phyloP scores from a whole-genome alignment of 1,140 invertebrate genomes.

The Drosophila grimshawi region DNA sequence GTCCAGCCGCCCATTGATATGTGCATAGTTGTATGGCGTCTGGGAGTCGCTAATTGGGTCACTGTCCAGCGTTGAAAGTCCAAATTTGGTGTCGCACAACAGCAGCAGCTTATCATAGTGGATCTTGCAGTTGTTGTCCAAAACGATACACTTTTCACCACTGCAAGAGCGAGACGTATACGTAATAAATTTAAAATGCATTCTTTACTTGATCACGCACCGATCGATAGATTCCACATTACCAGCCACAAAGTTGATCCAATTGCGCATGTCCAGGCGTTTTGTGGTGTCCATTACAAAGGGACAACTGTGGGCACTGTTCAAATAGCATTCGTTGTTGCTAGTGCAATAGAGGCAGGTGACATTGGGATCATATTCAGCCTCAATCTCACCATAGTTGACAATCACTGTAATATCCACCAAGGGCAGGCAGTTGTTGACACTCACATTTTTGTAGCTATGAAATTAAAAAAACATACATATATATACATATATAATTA shows the following conservation, averaged over 20 bases:
- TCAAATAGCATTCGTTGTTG: conserved; percentile 37
- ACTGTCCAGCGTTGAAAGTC: conserved; percentile 1
- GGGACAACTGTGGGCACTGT: conserved; percentile 30
- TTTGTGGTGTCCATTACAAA: conserved; percentile 54
- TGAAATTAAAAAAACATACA: background rate
- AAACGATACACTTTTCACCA: conserved; percentile 3
- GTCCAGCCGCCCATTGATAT: conserved; percentile 53
- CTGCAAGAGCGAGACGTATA: conserved; percentile 20
- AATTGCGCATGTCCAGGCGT: conserved; percentile 63
- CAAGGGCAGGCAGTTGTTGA: conserved; percentile 55
- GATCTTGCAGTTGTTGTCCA: conserved; percentile 47
- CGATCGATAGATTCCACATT: conserved; percentile 43
- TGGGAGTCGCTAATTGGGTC: background rate
- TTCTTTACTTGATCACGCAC: conserved; percentile 13
- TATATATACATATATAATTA: background rate
- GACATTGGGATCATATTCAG: conserved; percentile 51
- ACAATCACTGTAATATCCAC: conserved; percentile 57
- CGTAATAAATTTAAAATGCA: background rate
- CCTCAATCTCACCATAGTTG: conserved; percentile 49
- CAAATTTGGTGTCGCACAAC: conserved; percentile 36
- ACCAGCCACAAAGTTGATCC: conserved; percentile 57
- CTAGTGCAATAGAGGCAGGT: conserved; percentile 24
- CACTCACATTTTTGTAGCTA: conserved; percentile 37
- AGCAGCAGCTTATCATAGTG: conserved; percentile 60
- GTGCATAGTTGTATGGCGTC: conserved; percentile 46